Evolutionary conservation across 2,797 vertebrate species (phyloP).

Genomic region (Eleutherodactylus coqui): DNA sequence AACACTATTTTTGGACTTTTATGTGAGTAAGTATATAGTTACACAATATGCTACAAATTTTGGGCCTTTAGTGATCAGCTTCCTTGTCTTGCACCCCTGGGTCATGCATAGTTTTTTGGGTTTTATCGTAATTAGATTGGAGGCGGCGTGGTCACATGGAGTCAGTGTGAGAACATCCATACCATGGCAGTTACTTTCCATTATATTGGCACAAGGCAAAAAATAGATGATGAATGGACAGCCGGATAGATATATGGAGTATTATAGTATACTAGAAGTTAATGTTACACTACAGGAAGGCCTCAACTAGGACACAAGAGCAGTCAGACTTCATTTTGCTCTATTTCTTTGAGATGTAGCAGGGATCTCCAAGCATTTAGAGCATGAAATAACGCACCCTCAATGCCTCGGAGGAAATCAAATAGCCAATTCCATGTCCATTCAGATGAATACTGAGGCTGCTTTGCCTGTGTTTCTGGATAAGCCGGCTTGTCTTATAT

Average conservation of each 20-base stretch:
- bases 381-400: conserved; percentile 65
- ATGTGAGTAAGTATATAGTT: too few relatives aligned
- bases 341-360: conserved; percentile 33
- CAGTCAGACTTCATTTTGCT: conserved; percentile 30
- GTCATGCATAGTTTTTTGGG: background rate
- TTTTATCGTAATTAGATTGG: too few relatives aligned
- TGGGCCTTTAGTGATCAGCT: too few relatives aligned
- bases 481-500: conserved; percentile 10
- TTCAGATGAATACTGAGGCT: conserved; percentile 58
- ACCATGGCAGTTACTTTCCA: background rate
- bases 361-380: conserved; percentile 37
- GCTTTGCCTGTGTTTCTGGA: background rate
- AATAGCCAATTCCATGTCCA: conserved; percentile 62
- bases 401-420: conserved; percentile 62
- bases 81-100: background rate
- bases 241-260: background rate
- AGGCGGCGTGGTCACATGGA: background rate
- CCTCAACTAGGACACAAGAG: conserved; percentile 6
- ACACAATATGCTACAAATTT: too few relatives aligned
- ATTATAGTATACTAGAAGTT: background rate
- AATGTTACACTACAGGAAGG: background rate
- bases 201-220: background rate
- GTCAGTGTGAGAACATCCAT: background rate
- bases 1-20: too few relatives aligned
- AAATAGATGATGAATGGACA: background rate